Evolutionary conservation across 2,888 invertebrate species (phyloP), one percentile per base, ranked within the genome.

Genomic region (Spodoptera exigua): DNA sequence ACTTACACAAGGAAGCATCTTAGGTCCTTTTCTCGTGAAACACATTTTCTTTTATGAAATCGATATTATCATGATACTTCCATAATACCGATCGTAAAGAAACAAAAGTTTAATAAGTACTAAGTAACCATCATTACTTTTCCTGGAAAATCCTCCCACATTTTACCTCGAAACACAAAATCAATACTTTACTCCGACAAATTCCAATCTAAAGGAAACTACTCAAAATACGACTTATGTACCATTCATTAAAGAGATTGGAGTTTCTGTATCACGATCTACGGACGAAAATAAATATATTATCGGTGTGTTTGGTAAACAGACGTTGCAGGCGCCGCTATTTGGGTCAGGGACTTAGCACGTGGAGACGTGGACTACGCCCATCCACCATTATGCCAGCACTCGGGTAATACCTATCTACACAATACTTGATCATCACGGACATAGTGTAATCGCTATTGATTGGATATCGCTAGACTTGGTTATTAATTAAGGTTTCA

Each of bases 261-360:
- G 67, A 40, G 67, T 43, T 65, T 65, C 55, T 36, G 49, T 40
- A 66, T 59, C 48, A 58, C 71, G 67, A 52, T 43, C 60, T 17
- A 34, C 13, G 34, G 72, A 66, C 56, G 37, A 70, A 74, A 66
- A 68, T 66, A 76, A 67, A 69, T 74, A 76, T 60, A 66, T 53
- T 59, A 63, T 61, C 64, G 63, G 60, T 52, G 44, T 68, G 56
- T 66, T 70, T 81, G 76, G 80, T 75, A 78, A 70, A 72, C 69
- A 76, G 45, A 70, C 68, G 66, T 61, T 78, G 80, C 78, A 69
- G 73, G 75, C 75, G 73, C 69, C 70, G 71, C 75, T 79, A 87
- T 87, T 85, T 82, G 62, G 89, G 89, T 88, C 89, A 88, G 73
- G 89, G 88, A 70, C 82, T 78, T 60, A 72, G 74, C 64, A 69